Evolutionary conservation across 2,888 invertebrate genomes (phyloP).

Genomic region (Elmis aenea): DNA sequence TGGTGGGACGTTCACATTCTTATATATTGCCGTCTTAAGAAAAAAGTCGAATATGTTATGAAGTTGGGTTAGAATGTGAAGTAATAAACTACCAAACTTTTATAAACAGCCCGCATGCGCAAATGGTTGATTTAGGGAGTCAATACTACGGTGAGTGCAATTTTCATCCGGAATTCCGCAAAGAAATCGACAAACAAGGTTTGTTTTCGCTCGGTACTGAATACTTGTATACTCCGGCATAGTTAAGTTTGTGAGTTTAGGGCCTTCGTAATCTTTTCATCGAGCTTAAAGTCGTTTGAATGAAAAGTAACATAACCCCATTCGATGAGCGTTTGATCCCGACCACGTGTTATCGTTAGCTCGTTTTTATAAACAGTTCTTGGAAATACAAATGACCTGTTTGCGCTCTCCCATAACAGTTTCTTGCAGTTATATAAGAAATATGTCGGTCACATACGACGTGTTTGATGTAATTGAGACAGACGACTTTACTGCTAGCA

Average conservation of each 20-base stretch:
- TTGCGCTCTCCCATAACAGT: constrained; percentile 20
- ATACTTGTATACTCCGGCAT: constrained; percentile 9
- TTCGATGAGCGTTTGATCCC: constrained; percentile 22
- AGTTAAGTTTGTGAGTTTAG: constrained; percentile 19
- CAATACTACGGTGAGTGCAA: constrained; percentile 12
- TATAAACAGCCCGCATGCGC: constrained; percentile 15
- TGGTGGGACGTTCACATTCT: constrained; percentile 8
- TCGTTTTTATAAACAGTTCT: constrained; percentile 23
- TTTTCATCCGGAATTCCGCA: constrained; percentile 9
- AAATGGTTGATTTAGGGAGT: constrained; percentile 9
- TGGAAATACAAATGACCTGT: constrained; percentile 17
- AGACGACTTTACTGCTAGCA: constrained; percentile 14
- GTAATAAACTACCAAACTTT: constrained; percentile 10
- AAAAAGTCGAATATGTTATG: no score
- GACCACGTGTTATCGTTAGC: constrained; percentile 26
- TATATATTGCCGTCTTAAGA: no score
- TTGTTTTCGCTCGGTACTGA: constrained; percentile 12
- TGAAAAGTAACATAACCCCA: constrained; percentile 18
- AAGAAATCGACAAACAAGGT: constrained; percentile 5
- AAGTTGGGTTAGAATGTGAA: constrained; percentile 13
- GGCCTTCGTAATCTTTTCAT: constrained; percentile 23
- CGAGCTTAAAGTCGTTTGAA: constrained; percentile 22
- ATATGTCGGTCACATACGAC: constrained; percentile 14
- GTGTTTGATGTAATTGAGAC: constrained; percentile 10
- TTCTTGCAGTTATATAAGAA: constrained; percentile 13